Conservation (phyloP, 2,888 invertebrate species). For the Pollenia angustigena region DNA sequence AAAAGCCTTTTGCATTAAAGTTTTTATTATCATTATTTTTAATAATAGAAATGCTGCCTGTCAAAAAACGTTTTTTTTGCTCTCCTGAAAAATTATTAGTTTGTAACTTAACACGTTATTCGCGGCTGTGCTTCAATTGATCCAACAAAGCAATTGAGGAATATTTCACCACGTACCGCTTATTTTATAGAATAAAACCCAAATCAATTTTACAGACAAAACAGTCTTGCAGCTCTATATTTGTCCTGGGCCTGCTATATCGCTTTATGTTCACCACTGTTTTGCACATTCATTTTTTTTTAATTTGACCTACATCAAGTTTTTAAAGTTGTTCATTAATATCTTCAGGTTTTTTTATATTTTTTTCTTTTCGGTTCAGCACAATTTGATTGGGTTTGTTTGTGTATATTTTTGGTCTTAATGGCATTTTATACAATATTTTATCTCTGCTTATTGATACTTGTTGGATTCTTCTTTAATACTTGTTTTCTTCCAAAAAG, state of each 20-base stretch:
- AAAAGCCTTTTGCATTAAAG: no score
- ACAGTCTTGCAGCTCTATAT: no score
- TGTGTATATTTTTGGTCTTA: slow-evolving; percentile 12
- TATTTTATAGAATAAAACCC: no score
- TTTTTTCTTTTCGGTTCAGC: slow-evolving; percentile 22
- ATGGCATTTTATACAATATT: background rate
- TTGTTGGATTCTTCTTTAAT: slow-evolving; percentile 33
- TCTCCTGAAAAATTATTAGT: no score
- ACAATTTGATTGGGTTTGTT: slow-evolving; percentile 20
- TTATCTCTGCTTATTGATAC: slow-evolving; percentile 36
- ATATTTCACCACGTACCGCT: no score
- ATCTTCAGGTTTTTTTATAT: slow-evolving; percentile 56
- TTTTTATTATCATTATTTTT: no score
- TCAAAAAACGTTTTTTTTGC: no score
- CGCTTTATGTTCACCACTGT: slow-evolving; percentile 21
- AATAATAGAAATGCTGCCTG: no score
- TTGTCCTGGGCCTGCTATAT: background rate
- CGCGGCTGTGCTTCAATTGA: no score
- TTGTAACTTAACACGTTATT: no score
- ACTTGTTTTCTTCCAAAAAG: slow-evolving; percentile 11
- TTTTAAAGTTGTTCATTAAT: slow-evolving; percentile 70
- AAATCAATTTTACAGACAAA: background rate
- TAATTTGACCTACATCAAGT: slow-evolving; percentile 72
- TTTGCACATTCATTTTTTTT: slow-evolving; percentile 34
- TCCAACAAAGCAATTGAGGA: no score